A percentile compares a stretch with the other conserved stretches of the same genome.
These are phyloP conservation scores for Xiphias gladius DNA, from an alignment of 2,113 vertebrate species.

Conservation along the genomic window DNA sequence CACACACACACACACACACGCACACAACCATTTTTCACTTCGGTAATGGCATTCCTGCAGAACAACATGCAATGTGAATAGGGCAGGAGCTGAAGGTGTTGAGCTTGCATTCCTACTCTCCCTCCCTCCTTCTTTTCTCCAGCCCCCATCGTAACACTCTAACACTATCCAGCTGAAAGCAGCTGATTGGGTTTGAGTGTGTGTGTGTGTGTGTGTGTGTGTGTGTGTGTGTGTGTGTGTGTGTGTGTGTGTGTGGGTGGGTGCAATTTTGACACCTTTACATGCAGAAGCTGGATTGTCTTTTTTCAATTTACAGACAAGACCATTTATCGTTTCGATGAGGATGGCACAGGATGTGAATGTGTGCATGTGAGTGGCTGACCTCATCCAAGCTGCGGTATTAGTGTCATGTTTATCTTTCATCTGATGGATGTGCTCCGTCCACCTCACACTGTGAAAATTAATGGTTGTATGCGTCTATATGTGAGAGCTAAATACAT, in stretches of 20 bases:
- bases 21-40: constrained; percentile 50
- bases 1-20: constrained; percentile 6
- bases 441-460: constrained; percentile 20
- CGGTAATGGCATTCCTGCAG: constrained; percentile 65
- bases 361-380: background rate
- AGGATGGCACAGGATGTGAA: background rate
- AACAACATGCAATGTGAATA: constrained; percentile 68
- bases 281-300: background rate
- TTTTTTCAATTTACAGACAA: background rate
- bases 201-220: constrained; percentile 18
- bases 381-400: constrained; percentile 1
- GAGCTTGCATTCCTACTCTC: constrained; percentile 53
- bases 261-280: constrained; percentile 6
- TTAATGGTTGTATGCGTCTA: background rate
- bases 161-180: constrained; percentile 72
- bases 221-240: constrained; percentile 25
- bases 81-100: constrained; percentile 71
- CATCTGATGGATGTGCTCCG: background rate
- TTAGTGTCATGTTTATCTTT: constrained; percentile 43
- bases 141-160: constrained; percentile 47
- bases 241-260: constrained; percentile 13
- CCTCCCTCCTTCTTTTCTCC: constrained; percentile 1
- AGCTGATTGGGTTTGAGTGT: constrained; percentile 22
- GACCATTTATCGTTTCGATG: background rate
- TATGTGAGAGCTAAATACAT: constrained; percentile 1